Percentiles rank a stretch among this genome's conserved stretches.
Evolutionary conservation across 2,888 invertebrate species (phyloP).

Genomic region (Leptinotarsa tumamoca): DNA sequence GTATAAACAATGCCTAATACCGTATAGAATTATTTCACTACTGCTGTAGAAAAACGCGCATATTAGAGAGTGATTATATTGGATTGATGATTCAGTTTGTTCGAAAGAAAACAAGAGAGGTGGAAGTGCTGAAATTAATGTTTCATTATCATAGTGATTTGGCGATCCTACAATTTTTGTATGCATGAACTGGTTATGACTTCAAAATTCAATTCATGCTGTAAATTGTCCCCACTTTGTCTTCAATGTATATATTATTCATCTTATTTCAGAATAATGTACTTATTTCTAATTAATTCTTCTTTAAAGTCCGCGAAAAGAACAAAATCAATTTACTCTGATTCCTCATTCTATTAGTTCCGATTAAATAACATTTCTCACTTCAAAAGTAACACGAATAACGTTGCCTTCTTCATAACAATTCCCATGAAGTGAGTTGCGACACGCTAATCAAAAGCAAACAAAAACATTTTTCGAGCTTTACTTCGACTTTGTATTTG

Average conservation of each 20-base stretch:
- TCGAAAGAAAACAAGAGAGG: neutral
- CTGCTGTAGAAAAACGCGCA: neutral
- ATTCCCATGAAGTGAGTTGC: slow-evolving; percentile 43
- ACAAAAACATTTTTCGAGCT: slow-evolving; percentile 38
- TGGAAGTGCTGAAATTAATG: no score
- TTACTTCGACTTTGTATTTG: neutral
- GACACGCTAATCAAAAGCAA: slow-evolving; percentile 46
- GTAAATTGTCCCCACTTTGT: no score
- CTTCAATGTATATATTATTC: no score
- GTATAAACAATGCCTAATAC: slow-evolving; percentile 2
- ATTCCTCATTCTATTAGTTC: neutral
- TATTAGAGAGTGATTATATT: neutral
- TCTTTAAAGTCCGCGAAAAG: no score
- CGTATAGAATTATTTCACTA: neutral
- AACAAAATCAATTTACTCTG: no score
- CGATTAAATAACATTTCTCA: neutral
- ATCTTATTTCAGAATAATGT: no score
- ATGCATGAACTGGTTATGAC: no score
- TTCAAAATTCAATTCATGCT: no score
- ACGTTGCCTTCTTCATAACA: slow-evolving; percentile 20
- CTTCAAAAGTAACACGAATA: neutral
- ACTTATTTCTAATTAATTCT: no score
- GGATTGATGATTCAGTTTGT: neutral
- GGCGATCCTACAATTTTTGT: no score
- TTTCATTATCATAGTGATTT: no score